Conservation (phyloP, 2,888 invertebrate species). For the Caradrina clavipalpis region DNA sequence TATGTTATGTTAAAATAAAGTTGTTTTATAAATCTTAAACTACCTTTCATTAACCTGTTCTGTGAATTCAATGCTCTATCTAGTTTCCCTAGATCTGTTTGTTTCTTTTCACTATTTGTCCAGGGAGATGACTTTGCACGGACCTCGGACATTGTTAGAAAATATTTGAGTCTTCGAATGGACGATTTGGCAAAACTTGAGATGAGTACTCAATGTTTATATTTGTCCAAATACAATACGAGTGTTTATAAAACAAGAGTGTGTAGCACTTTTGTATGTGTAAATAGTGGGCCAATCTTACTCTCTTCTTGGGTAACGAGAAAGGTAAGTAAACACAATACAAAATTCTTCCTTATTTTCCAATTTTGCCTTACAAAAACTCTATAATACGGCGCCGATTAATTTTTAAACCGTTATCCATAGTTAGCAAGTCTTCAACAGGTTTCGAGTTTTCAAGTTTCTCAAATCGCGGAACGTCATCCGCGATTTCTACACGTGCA, state of each 20-base stretch:
- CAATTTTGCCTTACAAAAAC: background rate
- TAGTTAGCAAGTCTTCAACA: constrained; percentile 79
- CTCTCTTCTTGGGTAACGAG: background rate
- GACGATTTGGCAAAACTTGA: constrained; percentile 68
- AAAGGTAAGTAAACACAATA: no score
- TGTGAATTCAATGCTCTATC: constrained; percentile 62
- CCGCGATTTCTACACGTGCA: constrained; percentile 80
- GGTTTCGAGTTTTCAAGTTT: constrained; percentile 78
- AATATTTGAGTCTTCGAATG: constrained; percentile 81
- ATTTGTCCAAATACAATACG: constrained; percentile 62
- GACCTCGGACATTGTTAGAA: constrained; percentile 84
- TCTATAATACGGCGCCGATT: background rate
- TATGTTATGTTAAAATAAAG: constrained; percentile 15
- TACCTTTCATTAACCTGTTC: constrained; percentile 9
- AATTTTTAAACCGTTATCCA: constrained; percentile 61
- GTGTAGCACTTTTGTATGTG: background rate
- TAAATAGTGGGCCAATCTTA: background rate
- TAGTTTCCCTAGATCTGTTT: constrained; percentile 69
- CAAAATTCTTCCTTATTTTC: background rate
- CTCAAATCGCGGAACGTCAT: constrained; percentile 71
- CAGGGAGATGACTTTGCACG: constrained; percentile 87
- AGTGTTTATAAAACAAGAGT: constrained; percentile 46
- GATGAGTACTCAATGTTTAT: constrained; percentile 50
- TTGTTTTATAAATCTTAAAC: background rate
- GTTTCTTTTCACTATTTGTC: constrained; percentile 83